phyloP scores from a whole-genome alignment of 2,888 invertebrate genomes.

The Drosophila stalkeri region DNA sequence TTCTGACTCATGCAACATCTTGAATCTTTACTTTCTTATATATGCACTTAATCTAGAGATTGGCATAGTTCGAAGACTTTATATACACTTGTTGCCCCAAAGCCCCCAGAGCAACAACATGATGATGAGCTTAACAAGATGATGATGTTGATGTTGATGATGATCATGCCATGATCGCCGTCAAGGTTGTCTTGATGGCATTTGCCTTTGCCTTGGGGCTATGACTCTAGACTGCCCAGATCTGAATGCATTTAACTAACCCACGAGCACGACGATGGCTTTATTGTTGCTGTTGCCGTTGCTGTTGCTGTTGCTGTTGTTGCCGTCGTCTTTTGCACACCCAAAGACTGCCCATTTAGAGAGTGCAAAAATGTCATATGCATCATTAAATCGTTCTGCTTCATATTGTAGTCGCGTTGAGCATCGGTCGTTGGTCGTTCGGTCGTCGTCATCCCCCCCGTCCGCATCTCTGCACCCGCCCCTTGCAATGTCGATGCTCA shows the following conservation, averaged over 20 bases:
- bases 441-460: background rate
- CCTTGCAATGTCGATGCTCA: background rate
- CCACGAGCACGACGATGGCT: slow-evolving; percentile 53
- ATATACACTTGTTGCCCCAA: slow-evolving; percentile 32
- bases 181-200: slow-evolving; percentile 71
- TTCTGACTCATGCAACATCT: slow-evolving; percentile 38
- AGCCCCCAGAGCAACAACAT: slow-evolving; percentile 5
- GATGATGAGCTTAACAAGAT: slow-evolving; percentile 12
- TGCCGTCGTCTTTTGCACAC: slow-evolving; percentile 51
- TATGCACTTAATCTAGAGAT: slow-evolving; percentile 6
- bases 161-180: slow-evolving; percentile 51
- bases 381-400: slow-evolving; percentile 82
- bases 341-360: slow-evolving; percentile 74
- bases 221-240: slow-evolving; percentile 42
- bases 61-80: slow-evolving; percentile 16
- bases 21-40: background rate
- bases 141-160: slow-evolving; percentile 33
- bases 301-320: slow-evolving; percentile 22
- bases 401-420: slow-evolving; percentile 76
- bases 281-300: slow-evolving; percentile 40
- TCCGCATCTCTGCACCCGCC: background rate
- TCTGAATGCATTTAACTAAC: slow-evolving; percentile 65
- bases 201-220: slow-evolving; percentile 62
- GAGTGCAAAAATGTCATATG: slow-evolving; percentile 83
- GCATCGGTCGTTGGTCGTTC: slow-evolving; percentile 44